These are phyloP conservation scores for Ceriagrion tenellum DNA, from an alignment of 2,888 invertebrate species.

Conservation along the genomic window DNA sequence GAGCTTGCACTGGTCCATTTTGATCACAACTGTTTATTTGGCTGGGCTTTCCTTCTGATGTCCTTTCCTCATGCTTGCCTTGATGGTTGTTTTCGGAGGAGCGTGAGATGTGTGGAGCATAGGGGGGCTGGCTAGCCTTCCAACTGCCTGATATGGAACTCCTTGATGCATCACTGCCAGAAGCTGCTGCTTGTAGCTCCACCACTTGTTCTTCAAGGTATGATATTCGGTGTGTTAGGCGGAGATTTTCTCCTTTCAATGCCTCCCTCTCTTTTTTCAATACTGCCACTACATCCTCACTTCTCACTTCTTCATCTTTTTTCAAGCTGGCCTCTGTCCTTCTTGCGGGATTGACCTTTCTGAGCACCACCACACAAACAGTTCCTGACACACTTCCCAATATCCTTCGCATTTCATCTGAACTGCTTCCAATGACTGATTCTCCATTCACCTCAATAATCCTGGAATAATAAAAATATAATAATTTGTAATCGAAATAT, in stretches of 20 bases:
- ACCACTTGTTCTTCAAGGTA: constrained; percentile 93
- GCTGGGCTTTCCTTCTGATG: neutral
- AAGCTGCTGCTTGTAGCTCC: constrained; percentile 75
- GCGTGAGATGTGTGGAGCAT: constrained; percentile 77
- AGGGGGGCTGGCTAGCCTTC: constrained; percentile 71
- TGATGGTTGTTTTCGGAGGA: constrained; percentile 75
- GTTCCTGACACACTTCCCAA: constrained; percentile 82
- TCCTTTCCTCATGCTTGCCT: constrained; percentile 74
- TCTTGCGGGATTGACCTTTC: constrained; percentile 76
- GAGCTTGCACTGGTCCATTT: neutral
- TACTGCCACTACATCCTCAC: constrained; percentile 5
- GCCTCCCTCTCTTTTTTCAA: constrained; percentile 75
- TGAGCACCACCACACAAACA: constrained; percentile 82
- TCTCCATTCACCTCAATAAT: constrained; percentile 91
- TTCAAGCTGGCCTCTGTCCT: constrained; percentile 72
- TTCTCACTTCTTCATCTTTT: constrained; percentile 38
- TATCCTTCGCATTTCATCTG: constrained; percentile 86
- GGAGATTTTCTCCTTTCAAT: constrained; percentile 87
- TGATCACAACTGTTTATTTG: constrained; percentile 33
- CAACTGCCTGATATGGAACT: constrained; percentile 43
- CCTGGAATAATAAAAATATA: constrained; percentile 77
- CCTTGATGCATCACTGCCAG: constrained; percentile 57
- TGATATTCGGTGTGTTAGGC: constrained; percentile 92
- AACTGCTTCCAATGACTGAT: constrained; percentile 84
- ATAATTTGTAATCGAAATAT: too few relatives aligned